These are phyloP conservation scores for Ia io DNA, from an alignment of 2,113 vertebrate species.

Conservation along the genomic window DNA sequence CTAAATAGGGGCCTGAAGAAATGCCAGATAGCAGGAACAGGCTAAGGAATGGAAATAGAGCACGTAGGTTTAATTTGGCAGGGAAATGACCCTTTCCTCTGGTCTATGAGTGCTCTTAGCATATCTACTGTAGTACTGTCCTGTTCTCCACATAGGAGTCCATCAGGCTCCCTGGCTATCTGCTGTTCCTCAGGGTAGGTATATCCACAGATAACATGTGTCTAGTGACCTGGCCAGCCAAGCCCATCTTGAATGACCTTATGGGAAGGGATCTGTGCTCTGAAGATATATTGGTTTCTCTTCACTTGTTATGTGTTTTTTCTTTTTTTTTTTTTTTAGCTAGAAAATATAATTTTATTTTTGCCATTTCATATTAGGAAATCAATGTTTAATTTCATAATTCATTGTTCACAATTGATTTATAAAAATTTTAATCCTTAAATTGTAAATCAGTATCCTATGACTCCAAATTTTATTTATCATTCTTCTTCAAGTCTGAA, in stretches of 20 bases:
- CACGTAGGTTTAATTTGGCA: neutral
- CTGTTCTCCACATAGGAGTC: neutral
- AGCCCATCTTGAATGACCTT: neutral
- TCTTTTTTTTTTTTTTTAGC: neutral
- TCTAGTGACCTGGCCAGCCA: neutral
- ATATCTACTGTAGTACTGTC: neutral
- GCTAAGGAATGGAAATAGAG: neutral
- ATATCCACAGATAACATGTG: neutral
- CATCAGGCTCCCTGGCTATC: neutral
- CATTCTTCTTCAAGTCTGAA: conserved; percentile 70
- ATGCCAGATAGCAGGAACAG: neutral
- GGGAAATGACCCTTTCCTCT: neutral
- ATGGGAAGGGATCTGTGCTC: neutral
- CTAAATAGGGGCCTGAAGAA: neutral
- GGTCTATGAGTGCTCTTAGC: neutral
- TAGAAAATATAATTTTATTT: conserved; percentile 69
- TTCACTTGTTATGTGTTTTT: neutral
- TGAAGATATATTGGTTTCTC: neutral
- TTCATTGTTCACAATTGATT: conserved; percentile 67
- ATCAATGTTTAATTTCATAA: conserved; percentile 55
- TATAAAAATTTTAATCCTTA: conserved; percentile 65
- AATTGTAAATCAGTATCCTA: conserved; percentile 56
- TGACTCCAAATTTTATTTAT: conserved; percentile 52
- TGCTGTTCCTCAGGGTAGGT: neutral
- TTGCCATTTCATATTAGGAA: conserved; percentile 73